Evolutionary conservation across 1,140 invertebrate species (phyloP).

Genomic region (Ceratosolen solmsi): DNA sequence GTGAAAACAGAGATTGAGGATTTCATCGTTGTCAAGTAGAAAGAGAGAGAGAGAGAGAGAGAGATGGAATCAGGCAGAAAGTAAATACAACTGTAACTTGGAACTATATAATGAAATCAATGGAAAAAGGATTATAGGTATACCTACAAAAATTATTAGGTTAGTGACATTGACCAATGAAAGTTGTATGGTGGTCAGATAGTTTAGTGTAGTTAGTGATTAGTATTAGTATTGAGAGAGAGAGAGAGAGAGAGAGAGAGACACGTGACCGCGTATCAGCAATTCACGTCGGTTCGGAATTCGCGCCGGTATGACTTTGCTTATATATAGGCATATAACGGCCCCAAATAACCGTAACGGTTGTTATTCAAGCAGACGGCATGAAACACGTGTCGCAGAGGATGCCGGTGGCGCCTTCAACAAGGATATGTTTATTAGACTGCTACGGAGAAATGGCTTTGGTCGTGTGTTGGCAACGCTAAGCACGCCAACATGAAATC

Average conservation of each 20-base stretch:
- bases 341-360: slow-evolving; percentile 68
- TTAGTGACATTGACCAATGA: slow-evolving; percentile 10
- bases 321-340: slow-evolving; percentile 57
- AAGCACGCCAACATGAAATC: no score
- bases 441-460: background rate
- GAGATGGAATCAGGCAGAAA: no score
- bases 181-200: background rate
- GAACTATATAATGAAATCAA: no score
- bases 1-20: no score
- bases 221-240: background rate
- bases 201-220: background rate
- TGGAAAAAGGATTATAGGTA: background rate
- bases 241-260: background rate
- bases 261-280: slow-evolving; percentile 1
- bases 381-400: background rate
- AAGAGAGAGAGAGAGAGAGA: no score
- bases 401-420: background rate
- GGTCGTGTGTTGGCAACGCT: no score
- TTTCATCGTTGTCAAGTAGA: no score
- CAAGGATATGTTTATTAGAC: background rate
- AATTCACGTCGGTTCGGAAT: slow-evolving; percentile 9
- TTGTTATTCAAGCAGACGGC: slow-evolving; percentile 59
- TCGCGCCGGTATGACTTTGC: slow-evolving; percentile 60
- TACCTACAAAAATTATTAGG: slow-evolving; percentile 5
- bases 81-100: no score